phyloP scores from a whole-genome alignment of 2,797 vertebrate genomes.

The Lutjanus argentimaculatus region DNA sequence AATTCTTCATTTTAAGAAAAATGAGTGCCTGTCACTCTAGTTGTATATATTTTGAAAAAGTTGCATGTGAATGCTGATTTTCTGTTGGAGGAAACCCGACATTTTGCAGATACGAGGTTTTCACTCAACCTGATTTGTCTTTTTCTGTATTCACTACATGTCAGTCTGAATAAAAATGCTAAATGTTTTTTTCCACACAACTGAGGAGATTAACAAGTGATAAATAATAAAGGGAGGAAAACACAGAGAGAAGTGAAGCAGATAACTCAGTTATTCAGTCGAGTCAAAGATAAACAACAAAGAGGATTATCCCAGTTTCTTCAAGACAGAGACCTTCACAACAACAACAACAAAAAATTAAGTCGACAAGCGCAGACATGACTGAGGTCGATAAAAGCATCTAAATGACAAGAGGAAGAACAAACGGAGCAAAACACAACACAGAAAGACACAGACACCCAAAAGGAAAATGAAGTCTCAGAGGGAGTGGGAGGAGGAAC shows the following conservation, averaged over 20 bases:
- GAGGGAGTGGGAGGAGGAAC: background rate
- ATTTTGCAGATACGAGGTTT: background rate
- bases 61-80: background rate
- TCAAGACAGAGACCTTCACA: background rate
- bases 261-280: conserved; percentile 7
- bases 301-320: conserved; percentile 37
- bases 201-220: conserved; percentile 20
- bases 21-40: no score
- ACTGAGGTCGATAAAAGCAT: conserved; percentile 3
- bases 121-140: background rate
- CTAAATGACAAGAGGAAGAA: background rate
- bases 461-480: background rate
- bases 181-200: conserved; percentile 17
- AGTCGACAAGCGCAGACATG: conserved; percentile 18
- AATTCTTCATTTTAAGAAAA: no score
- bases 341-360: background rate
- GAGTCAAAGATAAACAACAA: conserved; percentile 28
- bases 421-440: background rate
- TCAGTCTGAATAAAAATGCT: background rate
- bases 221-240: background rate
- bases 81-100: background rate
- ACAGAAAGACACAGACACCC: background rate
- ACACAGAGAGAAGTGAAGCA: background rate
- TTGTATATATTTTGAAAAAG: no score
- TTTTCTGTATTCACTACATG: background rate